phyloP scores from a whole-genome alignment of 2,113 vertebrate species.

The Corynorhinus townsendii region DNA sequence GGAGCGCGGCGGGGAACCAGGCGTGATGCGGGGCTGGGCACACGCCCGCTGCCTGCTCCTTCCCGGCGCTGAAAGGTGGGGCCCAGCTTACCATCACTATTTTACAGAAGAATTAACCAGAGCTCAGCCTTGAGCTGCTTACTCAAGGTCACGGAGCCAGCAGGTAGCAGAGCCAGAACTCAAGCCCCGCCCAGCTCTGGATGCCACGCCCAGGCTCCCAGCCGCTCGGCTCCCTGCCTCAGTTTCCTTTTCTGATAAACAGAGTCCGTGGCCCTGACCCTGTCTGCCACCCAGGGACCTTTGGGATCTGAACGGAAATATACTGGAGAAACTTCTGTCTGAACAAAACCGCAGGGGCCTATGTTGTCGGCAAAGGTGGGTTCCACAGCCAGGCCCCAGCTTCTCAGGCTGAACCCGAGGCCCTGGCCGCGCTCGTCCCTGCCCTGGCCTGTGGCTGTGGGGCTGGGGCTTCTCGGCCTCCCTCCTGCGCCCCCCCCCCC shows the following conservation, averaged over 20 bases:
- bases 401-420: not conserved
- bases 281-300: accelerated
- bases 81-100: accelerated
- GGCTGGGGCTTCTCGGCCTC: not conserved
- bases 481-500: too few species aligned
- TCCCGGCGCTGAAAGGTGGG: not conserved
- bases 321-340: too few species aligned
- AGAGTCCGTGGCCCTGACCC: accelerated
- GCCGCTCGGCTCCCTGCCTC: not conserved
- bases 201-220: not conserved
- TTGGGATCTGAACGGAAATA: accelerated
- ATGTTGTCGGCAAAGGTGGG: not conserved
- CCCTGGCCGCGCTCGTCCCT: accelerated
- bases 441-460: not conserved
- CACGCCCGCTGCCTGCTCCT: accelerated
- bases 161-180: not conserved
- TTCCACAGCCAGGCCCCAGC: not conserved
- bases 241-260: not conserved
- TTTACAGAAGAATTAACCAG: accelerated
- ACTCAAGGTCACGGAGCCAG: not conserved
- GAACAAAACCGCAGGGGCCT: too few species aligned
- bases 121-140: not conserved
- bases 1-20: accelerated
- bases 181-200: not conserved
- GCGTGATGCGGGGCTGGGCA: accelerated